A percentile compares a stretch with the other conserved stretches of the same genome.
phyloP scores from a whole-genome alignment of 2,888 invertebrate genomes.

The Allacma fusca region DNA sequence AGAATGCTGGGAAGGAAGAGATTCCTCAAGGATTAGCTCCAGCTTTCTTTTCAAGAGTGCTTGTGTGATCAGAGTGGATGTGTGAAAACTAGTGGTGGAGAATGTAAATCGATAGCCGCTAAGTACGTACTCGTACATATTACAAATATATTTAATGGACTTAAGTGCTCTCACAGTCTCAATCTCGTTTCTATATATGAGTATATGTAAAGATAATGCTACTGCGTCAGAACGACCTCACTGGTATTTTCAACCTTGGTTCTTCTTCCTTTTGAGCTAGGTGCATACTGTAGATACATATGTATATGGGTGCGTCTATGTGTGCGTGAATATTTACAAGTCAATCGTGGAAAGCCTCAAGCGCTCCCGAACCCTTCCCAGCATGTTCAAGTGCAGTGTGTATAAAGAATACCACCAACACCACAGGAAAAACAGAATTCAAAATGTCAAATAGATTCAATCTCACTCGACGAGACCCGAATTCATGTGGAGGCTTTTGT shows the following conservation, averaged over 20 bases:
- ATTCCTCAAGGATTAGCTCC: conserved; percentile 6
- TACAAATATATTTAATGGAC: conserved; percentile 16
- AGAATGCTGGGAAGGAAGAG: not conserved
- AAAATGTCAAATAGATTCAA: conserved; percentile 16
- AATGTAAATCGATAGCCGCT: conserved; percentile 12
- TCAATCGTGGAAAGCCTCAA: not conserved
- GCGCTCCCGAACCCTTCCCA: not conserved
- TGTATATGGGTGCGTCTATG: too few relatives aligned
- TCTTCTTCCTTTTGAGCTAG: too few relatives aligned
- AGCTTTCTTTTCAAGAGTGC: conserved; percentile 8
- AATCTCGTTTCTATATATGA: not conserved
- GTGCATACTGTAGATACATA: too few relatives aligned
- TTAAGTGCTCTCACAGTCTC: conserved; percentile 16
- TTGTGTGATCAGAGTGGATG: not conserved
- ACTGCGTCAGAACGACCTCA: not conserved
- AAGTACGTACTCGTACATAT: conserved; percentile 1
- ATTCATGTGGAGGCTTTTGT: not conserved
- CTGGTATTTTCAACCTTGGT: too few relatives aligned
- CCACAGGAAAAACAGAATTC: not conserved
- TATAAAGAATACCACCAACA: not conserved
- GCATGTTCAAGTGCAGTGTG: not conserved
- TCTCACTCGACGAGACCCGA: not conserved
- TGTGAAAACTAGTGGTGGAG: conserved; percentile 8
- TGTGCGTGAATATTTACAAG: not conserved
- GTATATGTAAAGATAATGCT: not conserved